Evolutionary conservation across 1,140 invertebrate genomes (phyloP).

Genomic region (Trachymyrmex septentrionalis): DNA sequence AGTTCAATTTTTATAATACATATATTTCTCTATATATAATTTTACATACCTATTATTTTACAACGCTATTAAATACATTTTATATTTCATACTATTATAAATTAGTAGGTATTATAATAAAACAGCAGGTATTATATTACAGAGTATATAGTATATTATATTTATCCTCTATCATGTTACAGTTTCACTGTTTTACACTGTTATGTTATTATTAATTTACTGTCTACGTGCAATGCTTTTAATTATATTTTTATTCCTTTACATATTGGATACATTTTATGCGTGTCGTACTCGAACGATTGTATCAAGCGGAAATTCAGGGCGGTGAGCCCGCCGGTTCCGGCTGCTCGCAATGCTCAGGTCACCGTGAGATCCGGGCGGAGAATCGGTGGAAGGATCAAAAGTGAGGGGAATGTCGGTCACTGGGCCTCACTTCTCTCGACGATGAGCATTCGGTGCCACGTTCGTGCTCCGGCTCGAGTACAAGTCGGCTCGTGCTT

Average conservation of each 20-base stretch:
- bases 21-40: no score
- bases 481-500: conserved; percentile 24
- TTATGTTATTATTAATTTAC: no score
- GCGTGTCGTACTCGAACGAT: background rate
- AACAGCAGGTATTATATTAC: no score
- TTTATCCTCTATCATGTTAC: no score
- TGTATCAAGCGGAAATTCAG: conserved; percentile 65
- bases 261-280: conserved; percentile 22
- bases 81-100: no score
- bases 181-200: no score
- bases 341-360: conserved; percentile 58
- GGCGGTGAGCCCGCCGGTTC: conserved; percentile 66
- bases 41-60: no score
- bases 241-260: background rate
- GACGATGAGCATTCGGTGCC: conserved; percentile 69
- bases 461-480: conserved; percentile 62
- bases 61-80: no score
- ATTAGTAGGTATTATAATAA: no score
- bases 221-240: background rate
- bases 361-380: conserved; percentile 65
- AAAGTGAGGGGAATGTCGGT: conserved; percentile 82
- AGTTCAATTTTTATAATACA: no score
- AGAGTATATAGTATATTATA: no score
- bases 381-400: conserved; percentile 60
- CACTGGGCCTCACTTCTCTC: conserved; percentile 81